Conservation (phyloP, 1,140 invertebrate genomes). For the Coelopa frigida region DNA sequence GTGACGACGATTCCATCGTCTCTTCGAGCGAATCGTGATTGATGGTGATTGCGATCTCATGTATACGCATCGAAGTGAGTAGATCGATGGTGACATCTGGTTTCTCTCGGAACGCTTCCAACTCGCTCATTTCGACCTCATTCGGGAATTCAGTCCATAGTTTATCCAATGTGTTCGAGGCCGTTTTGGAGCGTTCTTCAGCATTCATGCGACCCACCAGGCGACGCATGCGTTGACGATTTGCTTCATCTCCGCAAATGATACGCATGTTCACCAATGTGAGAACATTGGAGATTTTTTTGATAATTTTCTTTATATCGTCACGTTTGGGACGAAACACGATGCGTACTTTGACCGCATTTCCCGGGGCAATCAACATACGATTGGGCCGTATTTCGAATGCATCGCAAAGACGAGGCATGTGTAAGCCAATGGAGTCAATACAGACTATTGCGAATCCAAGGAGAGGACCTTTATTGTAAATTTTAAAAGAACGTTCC, state of each 20-base stretch:
- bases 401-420: conserved; percentile 30
- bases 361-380: conserved; percentile 25
- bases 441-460: conserved; percentile 33
- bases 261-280: conserved; percentile 39
- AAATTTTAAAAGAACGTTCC: conserved; percentile 27
- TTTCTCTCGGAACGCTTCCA: conserved; percentile 27
- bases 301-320: conserved; percentile 39
- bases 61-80: conserved; percentile 28
- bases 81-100: conserved; percentile 33
- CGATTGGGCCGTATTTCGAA: conserved; percentile 31
- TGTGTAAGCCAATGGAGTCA: conserved; percentile 31
- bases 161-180: conserved; percentile 28
- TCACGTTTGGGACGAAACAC: conserved; percentile 33
- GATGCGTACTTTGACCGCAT: conserved; percentile 22
- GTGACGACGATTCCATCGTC: conserved; percentile 25
- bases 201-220: conserved; percentile 27
- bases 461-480: conserved; percentile 37
- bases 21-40: conserved; percentile 36
- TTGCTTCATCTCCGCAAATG: conserved; percentile 40
- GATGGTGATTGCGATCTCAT: conserved; percentile 38
- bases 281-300: conserved; percentile 28
- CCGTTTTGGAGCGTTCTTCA: conserved; percentile 25
- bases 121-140: conserved; percentile 24
- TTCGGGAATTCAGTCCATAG: conserved; percentile 26
- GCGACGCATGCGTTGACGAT: conserved; percentile 35